Evolutionary conservation across 2,888 invertebrate species (phyloP).

Genomic region (Teinopalpus imperialis): DNA sequence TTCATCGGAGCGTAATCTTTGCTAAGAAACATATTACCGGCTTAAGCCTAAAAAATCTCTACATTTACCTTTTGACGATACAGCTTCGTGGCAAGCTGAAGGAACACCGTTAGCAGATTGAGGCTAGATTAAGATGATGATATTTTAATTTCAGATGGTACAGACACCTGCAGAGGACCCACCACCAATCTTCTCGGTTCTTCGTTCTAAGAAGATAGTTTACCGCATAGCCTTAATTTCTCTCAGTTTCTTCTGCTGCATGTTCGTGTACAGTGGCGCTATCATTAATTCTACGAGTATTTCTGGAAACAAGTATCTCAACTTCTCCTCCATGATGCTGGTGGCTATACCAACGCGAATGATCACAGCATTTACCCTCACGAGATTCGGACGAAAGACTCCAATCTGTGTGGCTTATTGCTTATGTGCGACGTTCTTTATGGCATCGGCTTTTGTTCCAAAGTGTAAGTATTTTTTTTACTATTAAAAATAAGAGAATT

Average conservation of each 20-base stretch:
- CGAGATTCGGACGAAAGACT: slow-evolving; percentile 81
- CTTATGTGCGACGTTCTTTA: slow-evolving; percentile 76
- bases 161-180: slow-evolving; percentile 32
- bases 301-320: slow-evolving; percentile 88
- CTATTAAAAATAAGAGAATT: too few relatives aligned
- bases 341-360: slow-evolving; percentile 84
- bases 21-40: too few relatives aligned
- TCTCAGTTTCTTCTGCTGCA: slow-evolving; percentile 86
- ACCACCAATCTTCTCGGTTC: slow-evolving; percentile 44
- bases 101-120: too few relatives aligned
- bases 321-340: slow-evolving; percentile 85
- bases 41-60: too few relatives aligned
- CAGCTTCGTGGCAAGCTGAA: too few relatives aligned
- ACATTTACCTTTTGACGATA: too few relatives aligned
- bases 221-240: slow-evolving; percentile 62
- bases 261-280: slow-evolving; percentile 89
- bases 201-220: slow-evolving; percentile 59
- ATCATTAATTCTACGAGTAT: slow-evolving; percentile 88
- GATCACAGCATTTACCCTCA: slow-evolving; percentile 79
- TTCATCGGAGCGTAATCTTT: too few relatives aligned
- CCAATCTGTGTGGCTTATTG: slow-evolving; percentile 68
- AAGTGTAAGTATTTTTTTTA: slow-evolving; percentile 54
- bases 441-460: slow-evolving; percentile 79
- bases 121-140: too few relatives aligned
- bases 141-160: slow-evolving; percentile 42